These are phyloP conservation scores for Pica pica DNA, from an alignment of 2,113 vertebrate genomes.

Conservation along the genomic window DNA sequence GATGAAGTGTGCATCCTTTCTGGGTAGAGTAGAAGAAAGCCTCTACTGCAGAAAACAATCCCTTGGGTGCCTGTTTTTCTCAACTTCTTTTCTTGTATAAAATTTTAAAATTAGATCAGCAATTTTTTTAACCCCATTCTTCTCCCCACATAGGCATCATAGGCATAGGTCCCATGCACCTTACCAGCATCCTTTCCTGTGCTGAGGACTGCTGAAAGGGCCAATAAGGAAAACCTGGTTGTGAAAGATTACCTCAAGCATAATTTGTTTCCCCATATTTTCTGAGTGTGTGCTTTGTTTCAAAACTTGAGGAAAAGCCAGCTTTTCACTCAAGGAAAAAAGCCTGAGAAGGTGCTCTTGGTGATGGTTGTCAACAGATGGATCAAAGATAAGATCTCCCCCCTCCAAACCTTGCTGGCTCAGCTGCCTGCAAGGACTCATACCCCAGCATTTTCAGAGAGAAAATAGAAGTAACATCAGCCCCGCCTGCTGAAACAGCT, in stretches of 20 bases:
- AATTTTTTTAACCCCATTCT: not conserved
- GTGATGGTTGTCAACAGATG: not conserved
- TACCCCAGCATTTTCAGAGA: not conserved
- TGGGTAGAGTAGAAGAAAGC: not conserved
- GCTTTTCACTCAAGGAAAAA: not conserved
- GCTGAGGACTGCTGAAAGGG: not conserved
- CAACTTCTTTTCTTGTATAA: not conserved
- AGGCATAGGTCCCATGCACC: not conserved
- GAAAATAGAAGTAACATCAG: not conserved
- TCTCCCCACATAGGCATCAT: not conserved
- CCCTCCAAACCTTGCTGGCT: not conserved
- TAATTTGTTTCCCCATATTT: not conserved
- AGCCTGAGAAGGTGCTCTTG: not conserved
- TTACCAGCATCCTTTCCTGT: not conserved
- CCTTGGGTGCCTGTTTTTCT: not conserved
- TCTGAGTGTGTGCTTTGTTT: not conserved
- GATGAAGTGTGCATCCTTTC: not conserved
- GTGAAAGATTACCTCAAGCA: not conserved
- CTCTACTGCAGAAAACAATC: not conserved
- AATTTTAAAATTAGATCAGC: not conserved
- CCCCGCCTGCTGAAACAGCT: not conserved
- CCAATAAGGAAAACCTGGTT: not conserved
- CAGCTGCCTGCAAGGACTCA: not conserved
- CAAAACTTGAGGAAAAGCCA: not conserved
- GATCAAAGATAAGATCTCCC: not conserved